phyloP scores from a whole-genome alignment of 2,888 invertebrate species.

The Spisula subtruncata region DNA sequence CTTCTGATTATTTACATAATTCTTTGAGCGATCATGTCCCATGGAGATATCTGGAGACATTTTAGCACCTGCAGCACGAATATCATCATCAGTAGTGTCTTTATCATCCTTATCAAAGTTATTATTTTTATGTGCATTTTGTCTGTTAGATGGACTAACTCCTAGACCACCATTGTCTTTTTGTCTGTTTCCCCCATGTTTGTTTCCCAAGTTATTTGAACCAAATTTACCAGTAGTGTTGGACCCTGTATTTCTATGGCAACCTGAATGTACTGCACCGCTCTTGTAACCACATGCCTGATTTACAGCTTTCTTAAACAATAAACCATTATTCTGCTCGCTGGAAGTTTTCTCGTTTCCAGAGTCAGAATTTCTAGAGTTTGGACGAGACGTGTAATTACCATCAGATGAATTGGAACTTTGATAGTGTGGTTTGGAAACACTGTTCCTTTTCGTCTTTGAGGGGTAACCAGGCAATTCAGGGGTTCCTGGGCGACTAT shows the following conservation, averaged over 20 bases:
- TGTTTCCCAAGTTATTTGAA: too few relatives aligned
- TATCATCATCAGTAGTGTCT: background rate
- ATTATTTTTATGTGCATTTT: background rate
- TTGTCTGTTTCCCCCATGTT: too few relatives aligned
- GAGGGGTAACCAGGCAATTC: too few relatives aligned
- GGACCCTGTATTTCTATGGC: too few relatives aligned
- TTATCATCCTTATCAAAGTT: constrained; percentile 23
- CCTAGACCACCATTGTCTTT: background rate
- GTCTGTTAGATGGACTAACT: background rate
- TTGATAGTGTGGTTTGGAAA: too few relatives aligned
- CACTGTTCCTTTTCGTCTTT: too few relatives aligned
- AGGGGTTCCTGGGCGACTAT: too few relatives aligned
- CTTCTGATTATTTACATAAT: background rate
- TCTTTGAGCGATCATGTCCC: background rate
- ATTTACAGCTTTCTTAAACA: too few relatives aligned
- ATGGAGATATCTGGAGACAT: background rate
- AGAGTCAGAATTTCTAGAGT: background rate
- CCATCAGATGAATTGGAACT: background rate
- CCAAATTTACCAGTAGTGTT: too few relatives aligned
- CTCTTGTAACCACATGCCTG: too few relatives aligned
- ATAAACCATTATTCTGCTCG: background rate
- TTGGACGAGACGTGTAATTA: background rate
- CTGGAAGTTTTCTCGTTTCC: background rate
- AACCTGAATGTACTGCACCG: too few relatives aligned
- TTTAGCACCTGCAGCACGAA: background rate